These are phyloP conservation scores for Propithecus perrieri DNA, from an alignment of 2,797 vertebrate species.

Conservation along the genomic window DNA sequence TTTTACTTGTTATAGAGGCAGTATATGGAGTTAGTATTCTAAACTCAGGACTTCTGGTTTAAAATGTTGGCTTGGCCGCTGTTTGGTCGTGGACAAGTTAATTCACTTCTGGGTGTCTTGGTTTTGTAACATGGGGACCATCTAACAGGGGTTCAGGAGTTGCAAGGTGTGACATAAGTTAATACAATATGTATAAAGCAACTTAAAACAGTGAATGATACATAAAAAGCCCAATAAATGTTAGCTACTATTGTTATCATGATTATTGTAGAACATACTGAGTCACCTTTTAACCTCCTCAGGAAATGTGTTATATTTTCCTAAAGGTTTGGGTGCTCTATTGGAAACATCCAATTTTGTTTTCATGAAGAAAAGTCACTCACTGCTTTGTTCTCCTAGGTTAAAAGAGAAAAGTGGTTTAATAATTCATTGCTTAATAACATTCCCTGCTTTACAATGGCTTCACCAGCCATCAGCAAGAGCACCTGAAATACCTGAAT, in stretches of 20 bases:
- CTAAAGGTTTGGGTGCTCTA: background rate
- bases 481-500: background rate
- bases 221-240: background rate
- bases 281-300: background rate
- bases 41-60: background rate
- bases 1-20: background rate
- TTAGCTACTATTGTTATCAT: background rate
- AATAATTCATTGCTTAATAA: background rate
- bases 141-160: background rate
- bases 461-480: background rate
- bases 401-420: background rate
- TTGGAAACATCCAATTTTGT: background rate
- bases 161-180: background rate
- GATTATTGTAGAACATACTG: background rate
- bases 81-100: background rate
- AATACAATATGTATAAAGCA: background rate
- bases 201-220: background rate
- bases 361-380: background rate
- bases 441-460: background rate
- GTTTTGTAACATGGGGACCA: background rate
- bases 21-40: rapidly evolving
- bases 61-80: background rate
- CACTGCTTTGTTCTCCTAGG: background rate
- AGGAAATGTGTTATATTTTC: background rate
- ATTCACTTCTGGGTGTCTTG: background rate